Conservation (phyloP, 2,888 invertebrate species). For the Tetramorium bicarinatum region DNA sequence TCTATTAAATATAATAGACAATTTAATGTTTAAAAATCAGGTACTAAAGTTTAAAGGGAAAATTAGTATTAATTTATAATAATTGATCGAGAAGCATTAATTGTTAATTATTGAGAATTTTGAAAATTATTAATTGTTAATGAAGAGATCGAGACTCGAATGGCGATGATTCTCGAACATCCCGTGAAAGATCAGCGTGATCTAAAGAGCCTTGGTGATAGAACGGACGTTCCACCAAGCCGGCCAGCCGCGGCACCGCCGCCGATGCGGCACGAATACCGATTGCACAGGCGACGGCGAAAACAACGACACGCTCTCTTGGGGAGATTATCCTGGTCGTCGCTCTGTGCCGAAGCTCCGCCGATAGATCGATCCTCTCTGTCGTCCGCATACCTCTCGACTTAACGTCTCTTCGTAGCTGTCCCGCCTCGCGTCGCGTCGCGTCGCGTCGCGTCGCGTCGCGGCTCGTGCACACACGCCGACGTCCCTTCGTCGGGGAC, state of each 20-base stretch:
- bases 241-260: constrained; percentile 60
- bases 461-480: constrained; percentile 51
- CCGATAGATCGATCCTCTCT: constrained; percentile 84
- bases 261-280: constrained; percentile 53
- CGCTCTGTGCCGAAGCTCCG: constrained; percentile 71
- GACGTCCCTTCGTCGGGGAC: constrained; percentile 54
- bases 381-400: constrained; percentile 82
- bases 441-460: constrained; percentile 22
- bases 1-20: not conserved
- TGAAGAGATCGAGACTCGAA: not conserved
- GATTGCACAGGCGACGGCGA: constrained; percentile 73
- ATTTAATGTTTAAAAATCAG: constrained; percentile 7
- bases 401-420: constrained; percentile 65
- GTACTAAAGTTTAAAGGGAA: not conserved
- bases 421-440: constrained; percentile 53
- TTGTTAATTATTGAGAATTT: too few species aligned
- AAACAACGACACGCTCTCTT: constrained; percentile 77
- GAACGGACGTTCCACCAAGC: constrained; percentile 52
- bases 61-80: not conserved
- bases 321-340: constrained; percentile 71
- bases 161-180: constrained; percentile 9
- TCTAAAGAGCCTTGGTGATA: constrained; percentile 29
- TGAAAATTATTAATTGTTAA: not conserved
- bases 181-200: constrained; percentile 4
- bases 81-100: not conserved